Base-by-base conservation (phyloP, 2,888 invertebrate species). In the Hirtodrosophila duncani region DNA sequence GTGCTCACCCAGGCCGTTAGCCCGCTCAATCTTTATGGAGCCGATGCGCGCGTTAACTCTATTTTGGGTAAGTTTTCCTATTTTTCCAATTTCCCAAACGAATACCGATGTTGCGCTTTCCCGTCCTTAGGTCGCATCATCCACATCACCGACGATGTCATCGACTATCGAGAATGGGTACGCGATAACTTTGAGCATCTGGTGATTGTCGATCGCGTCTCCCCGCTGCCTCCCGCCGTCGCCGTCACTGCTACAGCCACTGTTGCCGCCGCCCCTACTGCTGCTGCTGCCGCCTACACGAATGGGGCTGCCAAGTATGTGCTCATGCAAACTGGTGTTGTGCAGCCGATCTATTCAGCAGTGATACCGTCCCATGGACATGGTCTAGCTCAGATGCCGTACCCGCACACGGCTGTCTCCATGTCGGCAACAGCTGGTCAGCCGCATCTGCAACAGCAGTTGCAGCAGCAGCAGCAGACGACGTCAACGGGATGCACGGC, bases 91-190 rank as follows among this genome's bases (percentile, higher is more conserved):
- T 9, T 34, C 11, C 24, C 18, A 2, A 9, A 14, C 9, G 8
- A 17, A 7, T 14, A 16, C 30, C n/a, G 20, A n/a, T 31, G 3
- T 3, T 3, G 3, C 6, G 3, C 6, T 16, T 23, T 9, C 3
- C 2, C 7, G 0, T 10, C 21, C 11, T 1, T 13, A 84, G 97
- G 97, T 24, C 92, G 98, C 78, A 94, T 98, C 70, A 91, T 98
- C 78, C 92, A 95, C 78, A 94, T 98, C 49, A 96, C 97, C 30
- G 97, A 98, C 88, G 96, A 97, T 88, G 97, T 98, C 81, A 88
- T 91, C 80, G 90, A 90, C 85, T 91, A 91, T 86, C 86, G 88
- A 39, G 85, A 86, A 63, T 88, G 88, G 88, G 87, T 88, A 53
- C 84, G 85, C 34, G 86, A 86, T 29, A 85, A 84, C 45, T 87